These are phyloP conservation scores for Agrypnia vestita DNA, from an alignment of 1,140 invertebrate genomes.

Conservation along the genomic window DNA sequence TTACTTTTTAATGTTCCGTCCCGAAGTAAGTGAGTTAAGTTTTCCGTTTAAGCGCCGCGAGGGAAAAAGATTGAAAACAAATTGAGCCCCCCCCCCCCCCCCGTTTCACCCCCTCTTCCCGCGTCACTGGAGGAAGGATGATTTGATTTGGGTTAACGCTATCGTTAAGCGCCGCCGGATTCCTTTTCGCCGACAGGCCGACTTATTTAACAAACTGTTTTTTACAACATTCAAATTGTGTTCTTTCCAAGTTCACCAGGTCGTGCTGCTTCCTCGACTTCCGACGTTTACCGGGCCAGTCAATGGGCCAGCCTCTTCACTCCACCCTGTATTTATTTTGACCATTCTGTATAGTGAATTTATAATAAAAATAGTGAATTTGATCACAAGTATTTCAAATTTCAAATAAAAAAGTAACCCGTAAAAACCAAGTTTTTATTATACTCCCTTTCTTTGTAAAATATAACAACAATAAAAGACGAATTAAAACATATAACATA, in stretches of 20 bases:
- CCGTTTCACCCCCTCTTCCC: too few species aligned
- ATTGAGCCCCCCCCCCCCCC: conserved; percentile 42
- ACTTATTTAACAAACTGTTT: conserved; percentile 50
- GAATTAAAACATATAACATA: too few species aligned
- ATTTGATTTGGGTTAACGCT: conserved; percentile 56
- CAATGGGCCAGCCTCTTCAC: background rate
- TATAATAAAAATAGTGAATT: too few species aligned
- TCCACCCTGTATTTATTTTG: background rate
- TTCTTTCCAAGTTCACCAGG: background rate
- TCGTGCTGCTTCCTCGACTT: background rate
- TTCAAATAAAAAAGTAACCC: too few species aligned
- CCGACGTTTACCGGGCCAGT: background rate
- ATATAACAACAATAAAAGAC: too few species aligned
- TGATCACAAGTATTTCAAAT: too few species aligned
- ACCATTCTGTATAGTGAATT: background rate
- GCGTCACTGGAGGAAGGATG: conserved; percentile 19
- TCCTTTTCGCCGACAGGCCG: conserved; percentile 49
- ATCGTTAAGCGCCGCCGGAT: conserved; percentile 53
- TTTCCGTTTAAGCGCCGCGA: conserved; percentile 44
- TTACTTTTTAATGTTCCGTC: conserved; percentile 52
- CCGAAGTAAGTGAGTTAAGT: conserved; percentile 56
- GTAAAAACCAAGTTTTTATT: too few species aligned
- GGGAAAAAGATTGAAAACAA: conserved; percentile 59
- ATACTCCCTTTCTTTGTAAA: too few species aligned
- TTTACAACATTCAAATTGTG: conserved; percentile 35